Base-by-base conservation (phyloP, 2,888 invertebrate species). In the Sphaerophoria rueppellii region DNA sequence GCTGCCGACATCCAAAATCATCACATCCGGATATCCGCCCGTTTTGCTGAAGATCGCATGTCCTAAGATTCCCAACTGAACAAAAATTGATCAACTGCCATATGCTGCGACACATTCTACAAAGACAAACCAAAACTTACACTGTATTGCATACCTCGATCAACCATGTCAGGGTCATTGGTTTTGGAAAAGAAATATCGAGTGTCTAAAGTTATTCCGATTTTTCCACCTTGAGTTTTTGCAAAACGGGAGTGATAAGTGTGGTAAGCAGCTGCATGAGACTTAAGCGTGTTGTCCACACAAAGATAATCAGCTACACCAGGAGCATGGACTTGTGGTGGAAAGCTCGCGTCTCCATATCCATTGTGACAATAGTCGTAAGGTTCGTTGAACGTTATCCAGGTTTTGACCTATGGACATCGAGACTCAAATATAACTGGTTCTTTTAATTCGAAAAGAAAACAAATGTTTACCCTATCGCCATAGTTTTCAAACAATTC, bases 261-360 rank as follows among this genome's bases (percentile, higher is more conserved):
- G 7, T 90, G 89, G 87, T 92, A 93, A 0, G 92, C 92, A 34
- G 88, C 90, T 11, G 93, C 93, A 88, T 96, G 95, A 0, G 94
- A 93, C 9, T 92, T 63, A 0, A 93, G 87, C 34, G 94, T 90
- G 37, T 92, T 90, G 87, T 93, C 93, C 14, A 92, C 92, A 75
- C 93, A 93, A 4, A 93, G 72, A 77, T 94, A 93, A 35, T 92
- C 92, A 3, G 92, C 93, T 6, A 93, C 88, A 50, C 92, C 93
- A 2, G 92, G 90, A 0, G 91, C 89, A 60, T 92, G 90, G 4
- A 93, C 75, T 7, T 90, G 89, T 0, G 92, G 92, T 12, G 90
- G 89, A 3, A 87, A 89, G 0, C 88, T 88, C 0, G 75, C 87
- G 4, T 60, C 71, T 0, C 93, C 93, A 88, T 95, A 94, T 0